phyloP scores from a whole-genome alignment of 2,113 vertebrate species.

The Diglossa brunneiventris region DNA sequence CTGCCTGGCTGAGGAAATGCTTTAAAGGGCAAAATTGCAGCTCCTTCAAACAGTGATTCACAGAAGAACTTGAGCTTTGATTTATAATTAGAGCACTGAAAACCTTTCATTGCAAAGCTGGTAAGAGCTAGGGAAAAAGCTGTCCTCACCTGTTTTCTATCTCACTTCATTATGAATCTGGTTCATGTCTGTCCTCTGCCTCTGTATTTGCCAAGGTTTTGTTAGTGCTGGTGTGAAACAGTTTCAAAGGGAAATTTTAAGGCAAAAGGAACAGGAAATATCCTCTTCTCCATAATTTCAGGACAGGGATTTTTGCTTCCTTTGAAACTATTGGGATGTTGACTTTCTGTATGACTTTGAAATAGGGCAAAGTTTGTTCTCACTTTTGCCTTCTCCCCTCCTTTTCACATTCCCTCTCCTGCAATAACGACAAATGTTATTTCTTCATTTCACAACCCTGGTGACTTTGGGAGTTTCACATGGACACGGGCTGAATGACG shows the following conservation, averaged over 20 bases:
- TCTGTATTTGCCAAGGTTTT: background rate
- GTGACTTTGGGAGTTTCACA: background rate
- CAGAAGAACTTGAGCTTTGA: slow-evolving; percentile 38
- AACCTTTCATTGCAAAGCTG: slow-evolving; percentile 20
- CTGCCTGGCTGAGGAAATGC: background rate
- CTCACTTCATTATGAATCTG: background rate
- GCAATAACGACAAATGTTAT: background rate
- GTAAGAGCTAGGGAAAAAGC: slow-evolving; percentile 4
- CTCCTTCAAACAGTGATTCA: slow-evolving; percentile 33
- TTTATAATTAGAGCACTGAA: slow-evolving; percentile 51
- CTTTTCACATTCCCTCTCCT: background rate
- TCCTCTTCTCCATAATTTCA: background rate
- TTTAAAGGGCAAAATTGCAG: slow-evolving; percentile 30
- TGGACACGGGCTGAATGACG: accelerated
- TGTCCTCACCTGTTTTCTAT: slow-evolving; percentile 13
- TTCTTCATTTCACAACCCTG: background rate
- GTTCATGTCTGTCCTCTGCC: background rate
- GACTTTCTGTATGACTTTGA: background rate
- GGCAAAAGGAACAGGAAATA: background rate
- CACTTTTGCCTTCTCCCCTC: background rate
- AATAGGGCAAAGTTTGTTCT: background rate
- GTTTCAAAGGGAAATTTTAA: background rate
- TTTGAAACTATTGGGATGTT: background rate
- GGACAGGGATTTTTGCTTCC: background rate
- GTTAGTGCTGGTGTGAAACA: background rate